Evolutionary conservation across 2,797 vertebrate species (phyloP).

Genomic region (Sciaenops ocellatus): DNA sequence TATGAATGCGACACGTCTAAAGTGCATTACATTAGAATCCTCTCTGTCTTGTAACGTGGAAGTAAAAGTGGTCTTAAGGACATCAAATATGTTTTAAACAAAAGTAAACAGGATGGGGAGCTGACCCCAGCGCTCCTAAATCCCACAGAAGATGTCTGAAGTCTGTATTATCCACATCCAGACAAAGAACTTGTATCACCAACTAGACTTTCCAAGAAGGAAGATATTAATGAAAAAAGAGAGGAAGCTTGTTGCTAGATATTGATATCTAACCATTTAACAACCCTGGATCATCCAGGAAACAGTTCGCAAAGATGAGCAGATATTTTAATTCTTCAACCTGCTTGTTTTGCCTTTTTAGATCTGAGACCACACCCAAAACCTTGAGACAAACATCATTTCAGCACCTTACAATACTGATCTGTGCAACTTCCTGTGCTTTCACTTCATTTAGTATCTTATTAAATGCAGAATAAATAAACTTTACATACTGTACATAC

Average conservation of each 20-base stretch:
- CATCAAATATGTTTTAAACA: slow-evolving; percentile 46
- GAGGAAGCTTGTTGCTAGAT: background rate
- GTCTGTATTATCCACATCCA: slow-evolving; percentile 7
- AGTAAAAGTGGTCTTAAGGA: slow-evolving; percentile 44
- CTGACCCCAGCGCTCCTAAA: slow-evolving; percentile 31
- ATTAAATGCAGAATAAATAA: slow-evolving; percentile 10
- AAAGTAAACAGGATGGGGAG: slow-evolving; percentile 8
- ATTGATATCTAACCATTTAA: background rate
- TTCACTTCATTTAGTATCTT: background rate
- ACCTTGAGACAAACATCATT: background rate
- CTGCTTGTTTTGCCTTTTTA: background rate
- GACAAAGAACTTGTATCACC: background rate
- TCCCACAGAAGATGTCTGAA: slow-evolving; percentile 8
- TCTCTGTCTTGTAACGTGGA: slow-evolving; percentile 51
- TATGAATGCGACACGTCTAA: slow-evolving; percentile 60
- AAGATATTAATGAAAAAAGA: background rate
- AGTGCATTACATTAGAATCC: slow-evolving; percentile 53
- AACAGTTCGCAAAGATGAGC: background rate
- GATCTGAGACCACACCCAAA: background rate
- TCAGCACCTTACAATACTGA: no score
- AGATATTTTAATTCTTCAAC: background rate
- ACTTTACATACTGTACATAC: background rate
- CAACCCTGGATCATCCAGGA: background rate
- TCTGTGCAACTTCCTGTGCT: background rate
- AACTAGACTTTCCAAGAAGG: background rate